A percentile compares a stretch with the other conserved stretches of the same genome.
Conservation (phyloP, 2,888 invertebrate genomes). For the Palloptera scutellata region DNA sequence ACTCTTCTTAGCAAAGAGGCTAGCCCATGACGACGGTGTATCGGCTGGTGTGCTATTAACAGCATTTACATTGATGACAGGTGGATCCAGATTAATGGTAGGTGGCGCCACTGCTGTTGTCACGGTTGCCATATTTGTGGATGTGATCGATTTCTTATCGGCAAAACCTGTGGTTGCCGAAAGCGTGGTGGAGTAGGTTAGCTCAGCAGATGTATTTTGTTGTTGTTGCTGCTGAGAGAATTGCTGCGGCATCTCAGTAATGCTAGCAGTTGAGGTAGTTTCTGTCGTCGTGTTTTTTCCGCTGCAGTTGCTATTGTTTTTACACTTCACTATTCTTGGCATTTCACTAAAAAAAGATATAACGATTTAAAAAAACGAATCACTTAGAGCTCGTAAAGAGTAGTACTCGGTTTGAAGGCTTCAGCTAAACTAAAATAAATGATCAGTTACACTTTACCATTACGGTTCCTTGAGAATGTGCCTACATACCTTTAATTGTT, state of each 20-base stretch:
- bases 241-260: slow-evolving; percentile 60
- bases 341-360: too few species aligned
- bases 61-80: slow-evolving; percentile 59
- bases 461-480: too few species aligned
- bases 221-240: slow-evolving; percentile 39
- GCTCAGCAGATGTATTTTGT: slow-evolving; percentile 43
- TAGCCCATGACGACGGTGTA: slow-evolving; percentile 73
- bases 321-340: slow-evolving; percentile 59
- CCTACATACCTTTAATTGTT: too few species aligned
- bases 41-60: slow-evolving; percentile 40
- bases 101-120: slow-evolving; percentile 31
- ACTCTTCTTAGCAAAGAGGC: slow-evolving; percentile 67
- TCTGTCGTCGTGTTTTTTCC: slow-evolving; percentile 59
- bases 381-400: too few species aligned
- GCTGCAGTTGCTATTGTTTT: slow-evolving; percentile 27
- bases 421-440: too few species aligned
- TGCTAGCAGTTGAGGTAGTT: slow-evolving; percentile 65
- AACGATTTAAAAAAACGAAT: too few species aligned
- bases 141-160: slow-evolving; percentile 37
- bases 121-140: slow-evolving; percentile 9
- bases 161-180: slow-evolving; percentile 43
- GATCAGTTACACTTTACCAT: too few species aligned
- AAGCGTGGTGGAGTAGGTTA: slow-evolving; percentile 56
- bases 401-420: too few species aligned
- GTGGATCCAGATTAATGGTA: slow-evolving; percentile 53